Evolutionary conservation across 2,888 invertebrate species (phyloP).

Genomic region (Ichneumoninae sp.): DNA sequence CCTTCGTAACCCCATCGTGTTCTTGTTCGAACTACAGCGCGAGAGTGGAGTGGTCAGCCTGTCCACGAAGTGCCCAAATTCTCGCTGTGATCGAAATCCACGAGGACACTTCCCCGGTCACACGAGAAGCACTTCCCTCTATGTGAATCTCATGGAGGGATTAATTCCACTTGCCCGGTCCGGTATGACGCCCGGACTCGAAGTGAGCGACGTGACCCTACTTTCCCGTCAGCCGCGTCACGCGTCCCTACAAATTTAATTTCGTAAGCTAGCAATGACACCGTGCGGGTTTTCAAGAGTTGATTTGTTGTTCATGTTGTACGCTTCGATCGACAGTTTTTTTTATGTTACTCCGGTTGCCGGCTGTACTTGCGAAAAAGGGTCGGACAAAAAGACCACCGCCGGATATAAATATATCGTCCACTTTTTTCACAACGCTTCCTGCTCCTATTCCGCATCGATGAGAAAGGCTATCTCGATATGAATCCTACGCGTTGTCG

Average conservation of each 20-base stretch:
- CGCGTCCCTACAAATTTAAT: conserved; percentile 22
- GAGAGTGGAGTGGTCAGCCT: conserved; percentile 46
- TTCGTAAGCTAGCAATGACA: conserved; percentile 9
- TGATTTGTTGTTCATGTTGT: background rate
- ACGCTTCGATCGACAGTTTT: background rate
- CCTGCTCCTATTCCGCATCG: background rate
- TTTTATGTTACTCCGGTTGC: background rate
- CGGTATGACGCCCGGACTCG: background rate
- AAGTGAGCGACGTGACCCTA: conserved; percentile 8
- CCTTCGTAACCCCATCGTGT: conserved; percentile 8
- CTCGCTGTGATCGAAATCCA: conserved; percentile 57
- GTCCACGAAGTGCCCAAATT: conserved; percentile 51
- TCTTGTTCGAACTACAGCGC: conserved; percentile 43
- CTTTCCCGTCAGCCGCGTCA: conserved; percentile 10
- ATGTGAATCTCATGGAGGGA: conserved; percentile 18
- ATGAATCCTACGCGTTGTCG: conserved; percentile 52
- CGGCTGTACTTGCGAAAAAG: background rate
- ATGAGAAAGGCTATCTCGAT: conserved; percentile 44
- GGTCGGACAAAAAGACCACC: background rate
- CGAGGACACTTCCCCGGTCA: conserved; percentile 55
- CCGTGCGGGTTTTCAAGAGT: conserved; percentile 13
- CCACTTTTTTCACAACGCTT: background rate
- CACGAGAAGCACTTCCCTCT: conserved; percentile 53
- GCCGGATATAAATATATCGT: background rate
- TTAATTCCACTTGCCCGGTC: conserved; percentile 38